Conservation (phyloP, 2,888 invertebrate species). For the Acanthacorydalis orientalis region DNA sequence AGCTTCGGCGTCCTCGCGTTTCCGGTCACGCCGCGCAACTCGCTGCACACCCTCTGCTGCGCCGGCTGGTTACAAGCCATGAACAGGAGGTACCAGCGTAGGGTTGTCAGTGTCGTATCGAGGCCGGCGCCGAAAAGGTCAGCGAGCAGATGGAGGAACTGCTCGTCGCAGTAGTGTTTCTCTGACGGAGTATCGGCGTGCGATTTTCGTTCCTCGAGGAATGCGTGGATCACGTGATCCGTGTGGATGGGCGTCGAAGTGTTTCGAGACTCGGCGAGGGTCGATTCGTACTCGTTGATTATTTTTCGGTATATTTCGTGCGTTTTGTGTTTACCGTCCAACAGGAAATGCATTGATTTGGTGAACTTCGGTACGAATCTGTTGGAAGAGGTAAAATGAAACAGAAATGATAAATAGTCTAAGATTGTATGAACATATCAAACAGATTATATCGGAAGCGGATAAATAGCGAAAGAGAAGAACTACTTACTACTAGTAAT, state of each 20-base stretch:
- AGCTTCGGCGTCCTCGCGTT: constrained; percentile 26
- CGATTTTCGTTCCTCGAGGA: constrained; percentile 39
- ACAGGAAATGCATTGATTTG: constrained; percentile 44
- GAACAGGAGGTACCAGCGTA: constrained; percentile 67
- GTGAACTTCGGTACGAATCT: constrained; percentile 46
- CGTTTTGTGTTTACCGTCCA: constrained; percentile 53
- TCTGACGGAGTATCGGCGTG: constrained; percentile 26
- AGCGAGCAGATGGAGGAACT: constrained; percentile 56
- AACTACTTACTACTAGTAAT: too few species aligned
- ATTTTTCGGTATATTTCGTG: constrained; percentile 55
- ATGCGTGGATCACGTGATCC: constrained; percentile 40
- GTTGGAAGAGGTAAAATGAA: neutral
- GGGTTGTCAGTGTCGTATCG: constrained; percentile 64
- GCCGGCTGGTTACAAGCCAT: constrained; percentile 49
- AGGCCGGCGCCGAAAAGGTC: constrained; percentile 77
- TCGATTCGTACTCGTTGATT: constrained; percentile 29
- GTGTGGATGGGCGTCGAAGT: neutral
- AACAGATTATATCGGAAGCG: too few species aligned
- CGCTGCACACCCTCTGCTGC: constrained; percentile 40
- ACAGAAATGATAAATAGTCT: too few species aligned
- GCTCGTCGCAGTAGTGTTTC: constrained; percentile 42
- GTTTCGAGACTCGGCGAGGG: constrained; percentile 5
- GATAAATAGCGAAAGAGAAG: too few species aligned
- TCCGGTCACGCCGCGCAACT: constrained; percentile 26
- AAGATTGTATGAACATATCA: too few species aligned